Base-by-base conservation (phyloP, 2,113 vertebrate genomes). In the Ageneiosus marmoratus region DNA sequence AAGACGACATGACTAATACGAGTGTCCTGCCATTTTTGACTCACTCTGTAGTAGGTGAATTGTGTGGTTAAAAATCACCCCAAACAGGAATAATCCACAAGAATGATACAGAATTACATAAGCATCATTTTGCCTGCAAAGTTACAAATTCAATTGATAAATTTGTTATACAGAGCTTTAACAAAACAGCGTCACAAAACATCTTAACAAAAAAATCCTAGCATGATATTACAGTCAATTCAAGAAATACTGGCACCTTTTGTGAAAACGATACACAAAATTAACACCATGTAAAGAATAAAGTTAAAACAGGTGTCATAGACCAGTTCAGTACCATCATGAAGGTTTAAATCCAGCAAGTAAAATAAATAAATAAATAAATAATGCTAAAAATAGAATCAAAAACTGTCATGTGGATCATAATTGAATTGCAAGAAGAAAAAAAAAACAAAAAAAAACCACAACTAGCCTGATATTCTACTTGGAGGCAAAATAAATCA, bases 51-150 rank as follows among this genome's bases (percentile, higher is more conserved):
- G 3, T 80, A 50, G 60, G 7, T 67, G 22, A 10, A n/a, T 41
- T 37, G 32, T 18, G 67, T 48, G n/a, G n/a, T n/a, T n/a, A n/a
- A n/a, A n/a, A n/a, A n/a, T n/a, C n/a, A n/a, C n/a, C n/a, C n/a
- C n/a, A n/a, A n/a, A n/a, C n/a, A n/a, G n/a, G 77, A 77, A 86
- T 32, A 86, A 88, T 74, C 53, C 78, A 62, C 73, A 27, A 48
- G 62, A 58, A 4, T 15, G 77, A 60, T 27, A 74, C 83, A 20
- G 51, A 85, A 87, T 80, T 27, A 65, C 11, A 22, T 16, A 29
- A 67, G 44, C 62, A 24, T 9, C 16, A 50, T 50, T 32, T 1
- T 51, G 11, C 2, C 27, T 55, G 32, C 5, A 80, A 69, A 51
- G 51, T 79, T 67, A 51, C 16, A 67, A 37, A 37, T 67, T 37